Evolutionary conservation across 2,797 vertebrate genomes (phyloP).

Genomic region (Oophaga sylvatica): DNA sequence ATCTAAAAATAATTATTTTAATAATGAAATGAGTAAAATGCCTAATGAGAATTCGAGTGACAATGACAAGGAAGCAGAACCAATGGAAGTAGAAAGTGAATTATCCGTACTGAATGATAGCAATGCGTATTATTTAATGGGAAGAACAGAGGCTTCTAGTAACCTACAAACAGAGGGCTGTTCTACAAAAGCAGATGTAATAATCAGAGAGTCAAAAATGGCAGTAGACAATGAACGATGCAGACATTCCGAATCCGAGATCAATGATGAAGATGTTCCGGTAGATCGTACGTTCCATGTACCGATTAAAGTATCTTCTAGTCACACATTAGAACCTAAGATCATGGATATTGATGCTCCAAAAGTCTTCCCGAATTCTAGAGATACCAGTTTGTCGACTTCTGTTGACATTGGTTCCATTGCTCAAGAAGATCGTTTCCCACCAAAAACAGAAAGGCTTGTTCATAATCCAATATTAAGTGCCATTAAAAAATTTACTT

Average conservation of each 20-base stretch:
- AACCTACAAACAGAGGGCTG: neutral
- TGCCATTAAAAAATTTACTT: neutral
- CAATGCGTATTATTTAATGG: neutral
- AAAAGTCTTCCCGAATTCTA: neutral
- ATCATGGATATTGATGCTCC: slow-evolving; percentile 4
- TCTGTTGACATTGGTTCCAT: neutral
- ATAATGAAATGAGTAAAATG: neutral
- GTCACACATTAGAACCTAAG: neutral
- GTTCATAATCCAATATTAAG: neutral
- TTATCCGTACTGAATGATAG: neutral
- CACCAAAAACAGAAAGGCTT: slow-evolving; percentile 29
- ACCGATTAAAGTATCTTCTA: neutral
- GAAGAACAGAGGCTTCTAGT: neutral
- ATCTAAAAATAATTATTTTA: slow-evolving; percentile 27
- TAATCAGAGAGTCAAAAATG: neutral
- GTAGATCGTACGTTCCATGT: neutral
- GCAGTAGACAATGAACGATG: neutral
- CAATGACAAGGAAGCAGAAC: slow-evolving; percentile 11
- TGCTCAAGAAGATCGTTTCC: neutral
- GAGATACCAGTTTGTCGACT: neutral
- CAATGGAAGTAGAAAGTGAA: slow-evolving; percentile 42
- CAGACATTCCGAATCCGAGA: neutral
- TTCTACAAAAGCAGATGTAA: neutral
- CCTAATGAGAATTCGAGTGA: neutral
- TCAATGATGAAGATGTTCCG: neutral